These are phyloP conservation scores for Pilophorus perplexus DNA, from an alignment of 2,888 invertebrate species.

Conservation along the genomic window DNA sequence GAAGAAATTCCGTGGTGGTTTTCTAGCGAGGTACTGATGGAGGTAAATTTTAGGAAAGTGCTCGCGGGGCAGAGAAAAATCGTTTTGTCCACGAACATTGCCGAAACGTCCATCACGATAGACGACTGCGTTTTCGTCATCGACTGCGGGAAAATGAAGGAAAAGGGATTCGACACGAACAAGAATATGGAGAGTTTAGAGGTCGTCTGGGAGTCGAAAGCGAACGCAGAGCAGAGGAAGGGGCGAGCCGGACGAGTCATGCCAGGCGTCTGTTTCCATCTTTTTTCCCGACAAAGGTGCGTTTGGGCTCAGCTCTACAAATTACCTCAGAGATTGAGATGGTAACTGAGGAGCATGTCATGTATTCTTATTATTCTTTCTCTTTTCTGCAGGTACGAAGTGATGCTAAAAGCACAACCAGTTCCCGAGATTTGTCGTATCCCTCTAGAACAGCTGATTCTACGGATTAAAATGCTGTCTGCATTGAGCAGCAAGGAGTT, in stretches of 20 bases:
- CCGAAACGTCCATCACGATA: conserved; percentile 93
- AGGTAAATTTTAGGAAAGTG: conserved; percentile 63
- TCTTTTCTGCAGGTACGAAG: conserved; percentile 46
- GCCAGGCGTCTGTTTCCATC: conserved; percentile 81
- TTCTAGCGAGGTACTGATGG: too few relatives aligned
- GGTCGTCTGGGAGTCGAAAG: conserved; percentile 83
- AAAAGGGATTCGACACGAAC: conserved; percentile 78
- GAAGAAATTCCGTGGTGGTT: neutral
- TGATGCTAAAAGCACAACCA: conserved; percentile 69
- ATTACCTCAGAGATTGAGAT: neutral
- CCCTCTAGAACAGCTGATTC: conserved; percentile 77
- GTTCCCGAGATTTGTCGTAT: conserved; percentile 87
- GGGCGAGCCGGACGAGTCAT: conserved; percentile 90
- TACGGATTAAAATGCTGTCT: conserved; percentile 72
- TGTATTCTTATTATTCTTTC: too few relatives aligned
- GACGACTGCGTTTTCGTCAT: conserved; percentile 94
- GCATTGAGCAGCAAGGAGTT: conserved; percentile 55
- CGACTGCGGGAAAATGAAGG: conserved; percentile 89
- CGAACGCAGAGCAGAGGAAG: conserved; percentile 84
- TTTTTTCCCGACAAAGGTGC: conserved; percentile 72
- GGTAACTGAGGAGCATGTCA: neutral
- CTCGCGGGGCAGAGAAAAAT: conserved; percentile 76
- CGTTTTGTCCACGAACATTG: conserved; percentile 84
- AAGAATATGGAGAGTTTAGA: conserved; percentile 85
- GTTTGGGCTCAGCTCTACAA: too few relatives aligned